Conservation (phyloP, 1,140 invertebrate species). For the Cydia amplana region DNA sequence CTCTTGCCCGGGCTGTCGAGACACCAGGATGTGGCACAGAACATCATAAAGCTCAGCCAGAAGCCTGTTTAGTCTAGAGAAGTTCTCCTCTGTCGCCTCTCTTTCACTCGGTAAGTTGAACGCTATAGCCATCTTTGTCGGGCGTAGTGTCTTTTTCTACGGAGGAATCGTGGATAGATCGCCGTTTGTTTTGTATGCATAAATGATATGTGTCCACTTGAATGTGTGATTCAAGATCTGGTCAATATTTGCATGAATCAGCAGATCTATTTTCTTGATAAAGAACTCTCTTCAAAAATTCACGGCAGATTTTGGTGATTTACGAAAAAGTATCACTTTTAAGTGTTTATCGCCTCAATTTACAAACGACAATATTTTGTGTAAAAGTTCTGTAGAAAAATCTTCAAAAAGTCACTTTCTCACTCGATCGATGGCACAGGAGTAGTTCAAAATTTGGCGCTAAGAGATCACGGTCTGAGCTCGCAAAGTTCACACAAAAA, state of each 20-base stretch:
- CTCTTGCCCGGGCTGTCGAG: constrained; percentile 72
- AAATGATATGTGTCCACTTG: constrained; percentile 58
- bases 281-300: not conserved
- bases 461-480: constrained; percentile 42
- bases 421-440: constrained; percentile 59
- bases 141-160: constrained; percentile 68
- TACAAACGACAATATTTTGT: constrained; percentile 24
- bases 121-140: constrained; percentile 78
- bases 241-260: not conserved
- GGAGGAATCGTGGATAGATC: constrained; percentile 68
- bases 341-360: not conserved
- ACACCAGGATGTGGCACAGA: constrained; percentile 75
- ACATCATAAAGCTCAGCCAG: constrained; percentile 77
- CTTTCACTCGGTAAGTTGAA: constrained; percentile 78
- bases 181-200: constrained; percentile 72
- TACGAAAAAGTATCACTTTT: not conserved
- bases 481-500: constrained; percentile 59
- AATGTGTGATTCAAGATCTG: constrained; percentile 39
- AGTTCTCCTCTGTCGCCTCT: constrained; percentile 77
- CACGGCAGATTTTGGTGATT: not conserved
- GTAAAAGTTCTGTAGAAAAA: constrained; percentile 32
- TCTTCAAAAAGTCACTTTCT: constrained; percentile 50
- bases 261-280: not conserved
- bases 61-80: constrained; percentile 77
- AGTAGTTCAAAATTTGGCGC: constrained; percentile 55